A percentile compares a stretch with the other conserved stretches of the same genome.
These are phyloP conservation scores for Pteronotus mesoamericanus DNA, from an alignment of 2,797 vertebrate species.

Conservation along the genomic window DNA sequence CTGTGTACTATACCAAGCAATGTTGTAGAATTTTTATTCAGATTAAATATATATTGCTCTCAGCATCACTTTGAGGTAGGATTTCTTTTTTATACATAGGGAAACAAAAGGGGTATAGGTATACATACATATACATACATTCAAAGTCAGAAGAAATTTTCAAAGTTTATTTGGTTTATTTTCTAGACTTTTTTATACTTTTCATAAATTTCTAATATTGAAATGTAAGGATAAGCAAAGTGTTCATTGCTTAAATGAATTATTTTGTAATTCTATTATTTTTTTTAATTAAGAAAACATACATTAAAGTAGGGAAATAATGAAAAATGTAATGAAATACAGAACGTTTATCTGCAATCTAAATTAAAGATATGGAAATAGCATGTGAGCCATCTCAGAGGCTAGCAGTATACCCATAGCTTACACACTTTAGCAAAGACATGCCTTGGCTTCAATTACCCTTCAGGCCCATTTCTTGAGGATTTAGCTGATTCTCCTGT, in stretches of 20 bases:
- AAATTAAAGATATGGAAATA: neutral
- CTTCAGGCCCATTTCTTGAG: neutral
- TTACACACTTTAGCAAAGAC: neutral
- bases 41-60: neutral
- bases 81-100: neutral
- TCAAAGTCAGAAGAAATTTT: neutral
- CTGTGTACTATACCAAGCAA: neutral
- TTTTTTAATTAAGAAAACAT: neutral
- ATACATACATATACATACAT: neutral
- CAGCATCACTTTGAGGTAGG: neutral
- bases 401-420: neutral
- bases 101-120: neutral
- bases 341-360: neutral
- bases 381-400: neutral
- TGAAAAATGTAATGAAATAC: neutral
- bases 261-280: neutral
- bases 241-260: neutral
- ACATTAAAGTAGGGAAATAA: neutral
- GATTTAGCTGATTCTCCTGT: neutral
- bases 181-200: neutral
- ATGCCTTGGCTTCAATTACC: neutral
- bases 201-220: conserved; percentile 8
- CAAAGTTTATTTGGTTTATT: neutral
- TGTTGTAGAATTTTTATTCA: neutral
- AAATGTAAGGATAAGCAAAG: neutral